phyloP scores from a whole-genome alignment of 2,113 vertebrate species.

The Elanus axillaris region DNA sequence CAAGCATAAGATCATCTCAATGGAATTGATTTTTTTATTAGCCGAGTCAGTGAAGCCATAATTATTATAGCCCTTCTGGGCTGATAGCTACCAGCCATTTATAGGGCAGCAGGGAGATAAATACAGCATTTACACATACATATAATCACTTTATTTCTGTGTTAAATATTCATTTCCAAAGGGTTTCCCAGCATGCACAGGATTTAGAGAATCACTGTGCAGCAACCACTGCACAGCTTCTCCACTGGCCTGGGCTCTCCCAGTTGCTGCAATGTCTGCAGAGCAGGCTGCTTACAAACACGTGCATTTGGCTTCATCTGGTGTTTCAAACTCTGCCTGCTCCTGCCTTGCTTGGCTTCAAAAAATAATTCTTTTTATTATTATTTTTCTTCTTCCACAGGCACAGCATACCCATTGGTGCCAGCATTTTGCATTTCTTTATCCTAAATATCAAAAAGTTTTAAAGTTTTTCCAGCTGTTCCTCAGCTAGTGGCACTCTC shows the following conservation, averaged over 20 bases:
- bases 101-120: constrained; percentile 2
- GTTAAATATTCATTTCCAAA: constrained; percentile 42
- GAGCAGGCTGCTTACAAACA: not conserved
- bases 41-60: not conserved
- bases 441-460: not conserved
- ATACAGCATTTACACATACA: not conserved
- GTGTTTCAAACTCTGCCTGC: not conserved
- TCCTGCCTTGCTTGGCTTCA: not conserved
- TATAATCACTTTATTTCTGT: not conserved
- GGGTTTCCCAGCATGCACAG: not conserved
- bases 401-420: not conserved
- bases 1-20: not conserved
- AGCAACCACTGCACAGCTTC: not conserved
- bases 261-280: fast-evolving
- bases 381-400: not conserved
- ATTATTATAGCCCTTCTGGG: constrained; percentile 19
- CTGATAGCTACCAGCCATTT: not conserved
- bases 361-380: not conserved
- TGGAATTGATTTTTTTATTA: not conserved
- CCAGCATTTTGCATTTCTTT: not conserved
- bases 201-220: not conserved
- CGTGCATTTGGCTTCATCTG: fast-evolving
- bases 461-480: not conserved
- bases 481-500: not conserved
- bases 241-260: fast-evolving